Conservation (phyloP, 2,113 vertebrate species). For the Plecturocebus donacophilus region DNA sequence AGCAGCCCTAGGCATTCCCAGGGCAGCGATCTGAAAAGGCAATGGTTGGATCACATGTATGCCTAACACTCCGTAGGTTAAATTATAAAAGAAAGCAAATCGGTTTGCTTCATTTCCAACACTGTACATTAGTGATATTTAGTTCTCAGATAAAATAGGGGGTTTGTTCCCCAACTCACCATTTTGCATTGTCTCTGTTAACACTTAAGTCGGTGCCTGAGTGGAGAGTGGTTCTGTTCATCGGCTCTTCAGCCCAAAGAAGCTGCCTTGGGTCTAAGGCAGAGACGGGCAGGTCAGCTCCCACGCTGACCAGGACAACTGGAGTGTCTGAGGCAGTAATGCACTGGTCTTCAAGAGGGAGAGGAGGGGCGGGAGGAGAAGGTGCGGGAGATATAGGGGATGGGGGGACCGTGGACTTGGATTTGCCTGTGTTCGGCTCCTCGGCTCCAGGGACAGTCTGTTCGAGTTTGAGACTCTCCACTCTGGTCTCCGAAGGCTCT, state of each 20-base stretch:
- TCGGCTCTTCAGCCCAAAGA: constrained; percentile 69
- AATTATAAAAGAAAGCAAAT: neutral
- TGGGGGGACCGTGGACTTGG: constrained; percentile 62
- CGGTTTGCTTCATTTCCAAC: neutral
- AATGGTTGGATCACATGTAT: neutral
- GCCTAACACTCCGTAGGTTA: neutral
- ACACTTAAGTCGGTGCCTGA: constrained; percentile 7
- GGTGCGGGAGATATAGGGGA: constrained; percentile 53
- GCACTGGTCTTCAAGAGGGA: constrained; percentile 59
- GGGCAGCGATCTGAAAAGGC: neutral
- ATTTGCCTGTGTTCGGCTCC: constrained; percentile 56
- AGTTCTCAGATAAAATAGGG: neutral
- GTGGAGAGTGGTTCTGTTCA: constrained; percentile 30
- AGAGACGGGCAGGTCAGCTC: neutral
- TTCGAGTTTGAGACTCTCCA: constrained; percentile 72
- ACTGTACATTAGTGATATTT: neutral
- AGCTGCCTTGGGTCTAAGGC: constrained; percentile 71
- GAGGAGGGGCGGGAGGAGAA: constrained; percentile 58
- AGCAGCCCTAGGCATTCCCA: neutral
- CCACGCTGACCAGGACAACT: constrained; percentile 22
- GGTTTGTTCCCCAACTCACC: constrained; percentile 74
- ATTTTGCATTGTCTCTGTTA: constrained; percentile 74
- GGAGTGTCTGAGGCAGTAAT: constrained; percentile 51
- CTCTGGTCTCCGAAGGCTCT: constrained; percentile 61
- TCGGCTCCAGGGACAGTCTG: constrained; percentile 68